phyloP scores from a whole-genome alignment of 92 coral and sea anemone genomes.

The Diadumene lineata region DNA sequence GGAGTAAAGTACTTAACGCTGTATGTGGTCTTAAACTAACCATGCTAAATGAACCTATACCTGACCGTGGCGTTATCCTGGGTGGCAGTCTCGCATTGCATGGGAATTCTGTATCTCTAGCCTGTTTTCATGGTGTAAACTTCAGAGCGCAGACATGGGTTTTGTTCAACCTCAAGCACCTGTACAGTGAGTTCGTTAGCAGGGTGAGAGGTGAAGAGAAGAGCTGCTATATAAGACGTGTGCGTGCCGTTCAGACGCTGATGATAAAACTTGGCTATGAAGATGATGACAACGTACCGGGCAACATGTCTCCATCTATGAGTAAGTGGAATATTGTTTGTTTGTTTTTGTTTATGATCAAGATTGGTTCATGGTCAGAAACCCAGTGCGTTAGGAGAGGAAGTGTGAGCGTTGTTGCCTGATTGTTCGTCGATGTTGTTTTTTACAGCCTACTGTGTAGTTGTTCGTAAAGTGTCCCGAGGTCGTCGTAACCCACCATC shows the following conservation, averaged over 20 bases:
- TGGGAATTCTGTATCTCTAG: conserved; percentile 86
- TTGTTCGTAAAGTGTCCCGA: conserved; percentile 89
- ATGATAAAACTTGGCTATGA: conserved; percentile 79
- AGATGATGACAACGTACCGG: conserved; percentile 53
- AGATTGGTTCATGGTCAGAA: background rate
- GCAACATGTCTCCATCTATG: conserved; percentile 72
- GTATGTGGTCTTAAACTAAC: conserved; percentile 76
- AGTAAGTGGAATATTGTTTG: conserved; percentile 41
- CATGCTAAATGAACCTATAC: conserved; percentile 70
- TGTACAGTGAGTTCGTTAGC: conserved; percentile 81
- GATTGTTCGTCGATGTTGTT: background rate
- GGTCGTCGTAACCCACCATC: conserved; percentile 98
- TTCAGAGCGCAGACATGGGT: conserved; percentile 99
- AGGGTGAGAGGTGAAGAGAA: conserved; percentile 83
- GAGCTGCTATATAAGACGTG: conserved; percentile 96
- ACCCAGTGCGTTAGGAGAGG: background rate
- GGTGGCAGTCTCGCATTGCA: conserved; percentile 87
- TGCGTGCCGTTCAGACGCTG: conserved; percentile 84
- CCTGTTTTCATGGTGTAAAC: conserved; percentile 96
- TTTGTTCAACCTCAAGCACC: conserved; percentile 72
- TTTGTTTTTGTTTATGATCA: background rate
- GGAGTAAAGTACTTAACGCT: conserved; percentile 93
- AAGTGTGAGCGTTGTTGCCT: too few species aligned
- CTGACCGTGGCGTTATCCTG: conserved; percentile 89
- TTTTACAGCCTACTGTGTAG: conserved; percentile 72